These are phyloP conservation scores for Ctenochaetus hawaiiensis DNA, from an alignment of 2,797 vertebrate genomes.

Conservation along the genomic window DNA sequence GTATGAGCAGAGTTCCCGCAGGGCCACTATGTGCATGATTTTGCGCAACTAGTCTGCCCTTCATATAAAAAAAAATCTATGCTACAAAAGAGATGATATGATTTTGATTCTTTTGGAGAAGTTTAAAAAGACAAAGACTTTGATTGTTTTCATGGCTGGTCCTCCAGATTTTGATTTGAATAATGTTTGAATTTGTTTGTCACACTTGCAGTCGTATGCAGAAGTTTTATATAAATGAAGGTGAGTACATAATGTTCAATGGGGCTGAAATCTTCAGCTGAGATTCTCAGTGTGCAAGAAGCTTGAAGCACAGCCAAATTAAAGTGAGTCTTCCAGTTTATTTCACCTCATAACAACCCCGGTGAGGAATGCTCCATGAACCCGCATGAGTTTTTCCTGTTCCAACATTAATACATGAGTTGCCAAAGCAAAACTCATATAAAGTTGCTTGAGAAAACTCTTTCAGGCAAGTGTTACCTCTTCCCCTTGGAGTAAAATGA, in stretches of 20 bases:
- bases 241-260: neutral
- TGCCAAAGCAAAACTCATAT: constrained; percentile 2
- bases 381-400: neutral
- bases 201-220: neutral
- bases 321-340: neutral
- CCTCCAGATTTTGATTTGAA: neutral
- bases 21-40: neutral
- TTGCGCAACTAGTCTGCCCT: neutral
- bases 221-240: neutral
- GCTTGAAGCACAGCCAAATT: neutral
- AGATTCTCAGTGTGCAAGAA: neutral
- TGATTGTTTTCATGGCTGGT: neutral
- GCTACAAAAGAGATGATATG: neutral
- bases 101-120: neutral
- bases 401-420: neutral
- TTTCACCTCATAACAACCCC: neutral
- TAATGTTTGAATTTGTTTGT: neutral
- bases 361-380: neutral
- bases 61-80: neutral
- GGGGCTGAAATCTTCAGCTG: neutral
- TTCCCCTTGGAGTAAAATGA: constrained; percentile 95
- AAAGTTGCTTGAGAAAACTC: neutral
- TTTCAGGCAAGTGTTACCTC: constrained; percentile 86
- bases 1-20: neutral
- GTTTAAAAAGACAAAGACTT: neutral